phyloP scores from a whole-genome alignment of 2,113 vertebrate species.

The Phalacrocorax pelagicus region DNA sequence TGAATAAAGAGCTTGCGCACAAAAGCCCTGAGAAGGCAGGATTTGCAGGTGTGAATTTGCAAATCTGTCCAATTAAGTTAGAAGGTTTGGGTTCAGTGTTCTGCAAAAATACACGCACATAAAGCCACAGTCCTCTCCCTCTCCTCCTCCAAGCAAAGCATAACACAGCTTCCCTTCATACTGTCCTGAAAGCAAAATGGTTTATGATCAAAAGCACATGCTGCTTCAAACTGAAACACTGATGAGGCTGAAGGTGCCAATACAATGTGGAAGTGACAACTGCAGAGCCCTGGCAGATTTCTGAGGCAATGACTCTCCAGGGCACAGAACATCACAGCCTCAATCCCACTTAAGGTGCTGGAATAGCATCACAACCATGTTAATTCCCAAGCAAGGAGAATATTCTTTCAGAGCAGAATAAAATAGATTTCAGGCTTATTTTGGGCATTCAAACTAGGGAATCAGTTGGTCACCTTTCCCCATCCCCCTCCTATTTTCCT shows the following conservation, averaged over 20 bases:
- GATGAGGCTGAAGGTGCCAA: neutral
- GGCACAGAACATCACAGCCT: slow-evolving; percentile 37
- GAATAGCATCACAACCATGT: slow-evolving; percentile 16
- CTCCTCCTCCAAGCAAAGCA: neutral
- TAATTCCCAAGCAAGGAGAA: slow-evolving; percentile 16
- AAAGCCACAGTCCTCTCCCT: neutral
- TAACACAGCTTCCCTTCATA: neutral
- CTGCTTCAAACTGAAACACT: neutral
- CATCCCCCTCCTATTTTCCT: neutral
- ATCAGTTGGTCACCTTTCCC: neutral
- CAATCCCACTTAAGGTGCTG: neutral
- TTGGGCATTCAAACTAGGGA: neutral
- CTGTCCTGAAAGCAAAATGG: neutral
- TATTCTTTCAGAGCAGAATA: slow-evolving; percentile 14
- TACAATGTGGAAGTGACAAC: neutral
- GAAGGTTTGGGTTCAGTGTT: neutral
- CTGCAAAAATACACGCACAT: neutral
- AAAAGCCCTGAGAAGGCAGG: neutral
- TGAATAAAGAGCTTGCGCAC: neutral
- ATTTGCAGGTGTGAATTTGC: slow-evolving; percentile 41
- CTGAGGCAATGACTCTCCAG: neutral
- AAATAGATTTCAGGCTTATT: slow-evolving; percentile 37
- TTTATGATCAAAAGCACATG: neutral
- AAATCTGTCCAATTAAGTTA: neutral
- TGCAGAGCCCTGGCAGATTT: neutral